Conservation (phyloP, 1,140 invertebrate genomes). For the Rhynchophorus ferrugineus region DNA sequence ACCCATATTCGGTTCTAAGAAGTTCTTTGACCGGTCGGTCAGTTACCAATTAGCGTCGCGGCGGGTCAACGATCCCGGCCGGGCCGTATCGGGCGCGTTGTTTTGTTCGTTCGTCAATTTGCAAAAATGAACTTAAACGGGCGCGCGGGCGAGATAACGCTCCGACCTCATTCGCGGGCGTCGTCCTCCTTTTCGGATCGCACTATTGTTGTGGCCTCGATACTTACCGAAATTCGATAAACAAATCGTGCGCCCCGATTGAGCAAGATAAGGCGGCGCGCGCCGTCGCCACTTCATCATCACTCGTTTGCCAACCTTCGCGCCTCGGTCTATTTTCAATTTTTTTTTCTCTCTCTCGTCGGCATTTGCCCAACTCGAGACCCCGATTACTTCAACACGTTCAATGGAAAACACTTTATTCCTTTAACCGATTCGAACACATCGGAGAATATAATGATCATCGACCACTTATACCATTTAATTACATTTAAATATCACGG, state of each 20-base stretch:
- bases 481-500: no score
- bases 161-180: constrained; percentile 14
- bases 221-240: constrained; percentile 25
- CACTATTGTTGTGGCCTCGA: constrained; percentile 25
- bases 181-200: constrained; percentile 18
- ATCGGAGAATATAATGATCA: no score
- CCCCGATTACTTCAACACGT: neutral
- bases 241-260: constrained; percentile 21
- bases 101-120: constrained; percentile 12
- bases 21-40: constrained; percentile 36
- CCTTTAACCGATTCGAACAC: no score
- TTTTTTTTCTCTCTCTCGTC: neutral
- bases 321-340: constrained; percentile 10
- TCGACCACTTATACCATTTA: no score
- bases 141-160: constrained; percentile 18
- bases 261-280: constrained; percentile 9
- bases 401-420: no score
- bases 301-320: constrained; percentile 18
- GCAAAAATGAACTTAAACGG: constrained; percentile 22
- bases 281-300: neutral
- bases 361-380: neutral
- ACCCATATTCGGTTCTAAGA: constrained; percentile 31
- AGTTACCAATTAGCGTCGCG: constrained; percentile 16
- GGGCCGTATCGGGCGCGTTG: neutral
- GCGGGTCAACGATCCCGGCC: constrained; percentile 21